Conservation (phyloP, 2,113 vertebrate genomes). For the Neogale vison region DNA sequence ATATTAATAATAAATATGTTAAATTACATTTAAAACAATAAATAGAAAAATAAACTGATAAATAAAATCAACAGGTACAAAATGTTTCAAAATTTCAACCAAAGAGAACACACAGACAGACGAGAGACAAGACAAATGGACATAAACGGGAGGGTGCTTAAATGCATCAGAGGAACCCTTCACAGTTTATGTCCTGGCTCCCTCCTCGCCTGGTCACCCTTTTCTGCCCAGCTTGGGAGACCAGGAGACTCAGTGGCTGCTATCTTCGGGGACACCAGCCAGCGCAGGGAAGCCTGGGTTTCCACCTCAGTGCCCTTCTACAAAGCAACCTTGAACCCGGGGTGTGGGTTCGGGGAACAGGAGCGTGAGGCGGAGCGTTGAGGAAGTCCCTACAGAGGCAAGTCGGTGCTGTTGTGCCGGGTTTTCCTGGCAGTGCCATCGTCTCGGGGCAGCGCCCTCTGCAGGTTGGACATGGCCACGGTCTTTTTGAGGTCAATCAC, state of each 20-base stretch:
- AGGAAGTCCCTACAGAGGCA: constrained; percentile 90
- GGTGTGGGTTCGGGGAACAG: neutral
- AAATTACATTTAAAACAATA: constrained; percentile 81
- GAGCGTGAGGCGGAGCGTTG: neutral
- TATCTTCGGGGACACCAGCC: neutral
- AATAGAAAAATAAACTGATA: constrained; percentile 73
- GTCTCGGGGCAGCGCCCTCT: constrained; percentile 96
- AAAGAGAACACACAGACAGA: constrained; percentile 67
- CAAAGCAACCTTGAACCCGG: neutral
- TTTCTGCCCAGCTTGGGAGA: constrained; percentile 5
- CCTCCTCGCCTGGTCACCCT: neutral
- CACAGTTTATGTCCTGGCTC: neutral
- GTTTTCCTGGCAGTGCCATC: constrained; percentile 98
- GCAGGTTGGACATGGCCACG: constrained; percentile 98
- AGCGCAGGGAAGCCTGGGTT: neutral
- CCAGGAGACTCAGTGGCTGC: constrained; percentile 1
- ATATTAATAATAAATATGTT: constrained; percentile 83
- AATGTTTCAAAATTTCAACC: constrained; percentile 63
- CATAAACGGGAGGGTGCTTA: neutral
- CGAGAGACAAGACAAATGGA: constrained; percentile 60
- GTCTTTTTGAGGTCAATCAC: constrained; percentile 99
- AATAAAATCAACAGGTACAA: constrained; percentile 81
- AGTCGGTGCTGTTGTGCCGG: constrained; percentile 99
- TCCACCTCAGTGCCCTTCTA: constrained; percentile 3
- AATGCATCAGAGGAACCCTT: constrained; percentile 30